A percentile compares a stretch with the other conserved stretches of the same genome.
Evolutionary conservation across 2,888 invertebrate species (phyloP).

Genomic region (Pasiphila rectangulata): DNA sequence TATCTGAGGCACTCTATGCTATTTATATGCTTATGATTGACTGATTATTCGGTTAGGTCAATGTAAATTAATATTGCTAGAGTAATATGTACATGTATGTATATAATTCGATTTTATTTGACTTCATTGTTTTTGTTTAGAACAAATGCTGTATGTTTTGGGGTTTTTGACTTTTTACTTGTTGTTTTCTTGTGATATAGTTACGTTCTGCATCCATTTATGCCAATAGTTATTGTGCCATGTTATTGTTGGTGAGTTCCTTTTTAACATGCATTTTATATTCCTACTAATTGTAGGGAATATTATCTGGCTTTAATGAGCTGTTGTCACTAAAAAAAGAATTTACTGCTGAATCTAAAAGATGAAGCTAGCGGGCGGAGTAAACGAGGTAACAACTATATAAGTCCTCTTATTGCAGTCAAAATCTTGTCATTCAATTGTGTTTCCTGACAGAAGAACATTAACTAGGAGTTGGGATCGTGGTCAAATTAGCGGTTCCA

Average conservation of each 20-base stretch:
- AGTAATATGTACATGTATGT: slow-evolving; percentile 48
- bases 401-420: no score
- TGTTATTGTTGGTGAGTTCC: slow-evolving; percentile 28
- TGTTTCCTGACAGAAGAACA: no score
- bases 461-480: no score
- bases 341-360: no score
- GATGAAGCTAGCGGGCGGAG: no score
- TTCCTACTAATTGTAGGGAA: no score
- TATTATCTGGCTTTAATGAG: no score
- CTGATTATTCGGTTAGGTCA: slow-evolving; percentile 63
- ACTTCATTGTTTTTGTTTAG: slow-evolving; percentile 46
- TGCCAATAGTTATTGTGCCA: slow-evolving; percentile 42
- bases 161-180: slow-evolving; percentile 47
- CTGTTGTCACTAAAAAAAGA: no score
- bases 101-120: slow-evolving; percentile 48
- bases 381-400: no score
- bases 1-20: not conserved
- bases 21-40: slow-evolving; percentile 41
- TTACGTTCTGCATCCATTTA: not conserved
- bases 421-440: no score
- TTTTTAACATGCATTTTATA: not conserved
- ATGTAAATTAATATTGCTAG: slow-evolving; percentile 42
- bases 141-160: slow-evolving; percentile 57
- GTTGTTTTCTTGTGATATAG: slow-evolving; percentile 39
- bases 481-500: no score